Conservation (phyloP, 1,140 invertebrate species). For the Drosophila subpulchrella region DNA sequence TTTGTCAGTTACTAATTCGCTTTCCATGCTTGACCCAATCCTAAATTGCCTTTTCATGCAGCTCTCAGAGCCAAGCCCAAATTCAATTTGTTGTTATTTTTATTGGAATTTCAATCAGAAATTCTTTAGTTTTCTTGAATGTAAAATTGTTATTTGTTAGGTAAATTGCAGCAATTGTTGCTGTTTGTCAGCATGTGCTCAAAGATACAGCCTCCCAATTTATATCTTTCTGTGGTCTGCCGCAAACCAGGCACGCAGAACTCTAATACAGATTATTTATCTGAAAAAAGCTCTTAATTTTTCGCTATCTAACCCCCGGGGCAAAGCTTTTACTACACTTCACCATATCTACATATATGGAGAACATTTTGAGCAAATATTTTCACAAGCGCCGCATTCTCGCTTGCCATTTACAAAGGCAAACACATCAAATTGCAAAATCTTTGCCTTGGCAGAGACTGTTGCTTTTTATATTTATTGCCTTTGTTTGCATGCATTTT, state of each 20-base stretch:
- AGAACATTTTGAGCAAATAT: conserved; percentile 47
- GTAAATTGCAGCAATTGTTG: neutral
- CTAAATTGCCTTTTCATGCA: conserved; percentile 41
- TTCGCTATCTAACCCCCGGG: conserved; percentile 12
- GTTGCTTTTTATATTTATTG: conserved; percentile 21
- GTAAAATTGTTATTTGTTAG: conserved; percentile 7
- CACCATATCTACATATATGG: conserved; percentile 26
- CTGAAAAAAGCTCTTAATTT: conserved; percentile 35
- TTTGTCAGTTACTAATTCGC: conserved; percentile 36
- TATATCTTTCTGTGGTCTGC: conserved; percentile 10
- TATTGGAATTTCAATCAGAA: conserved; percentile 33
- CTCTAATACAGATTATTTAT: conserved; percentile 9
- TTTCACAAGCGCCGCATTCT: conserved; percentile 46
- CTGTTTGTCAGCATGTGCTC: neutral
- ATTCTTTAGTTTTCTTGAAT: conserved; percentile 20
- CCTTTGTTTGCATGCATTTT: conserved; percentile 14
- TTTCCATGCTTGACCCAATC: conserved; percentile 43
- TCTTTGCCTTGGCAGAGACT: conserved; percentile 34
- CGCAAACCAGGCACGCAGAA: conserved; percentile 23
- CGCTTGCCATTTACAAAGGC: conserved; percentile 43
- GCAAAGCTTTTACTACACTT: conserved; percentile 31
- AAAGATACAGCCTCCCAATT: neutral
- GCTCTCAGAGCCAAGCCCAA: conserved; percentile 22
- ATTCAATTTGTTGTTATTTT: conserved; percentile 33
- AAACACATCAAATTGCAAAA: conserved; percentile 60